Conservation (phyloP, 2,113 vertebrate genomes). For the Myotis lucifugus region DNA sequence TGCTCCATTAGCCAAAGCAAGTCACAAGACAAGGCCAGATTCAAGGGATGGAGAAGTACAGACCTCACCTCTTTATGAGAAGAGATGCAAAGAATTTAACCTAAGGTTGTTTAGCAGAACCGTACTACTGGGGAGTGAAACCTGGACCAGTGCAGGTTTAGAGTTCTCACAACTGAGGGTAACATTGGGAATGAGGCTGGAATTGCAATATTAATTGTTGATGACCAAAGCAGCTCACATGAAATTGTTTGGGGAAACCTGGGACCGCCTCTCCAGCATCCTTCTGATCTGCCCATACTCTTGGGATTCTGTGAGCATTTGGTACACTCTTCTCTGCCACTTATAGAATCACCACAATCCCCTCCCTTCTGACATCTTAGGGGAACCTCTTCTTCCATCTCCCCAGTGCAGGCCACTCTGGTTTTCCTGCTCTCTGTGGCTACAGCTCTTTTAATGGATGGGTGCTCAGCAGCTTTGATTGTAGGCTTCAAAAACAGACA, state of each 20-base stretch:
- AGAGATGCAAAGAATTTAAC: neutral
- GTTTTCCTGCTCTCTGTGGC: neutral
- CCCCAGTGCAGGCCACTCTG: neutral
- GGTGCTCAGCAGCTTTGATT: neutral
- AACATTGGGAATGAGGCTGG: neutral
- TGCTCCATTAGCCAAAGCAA: neutral
- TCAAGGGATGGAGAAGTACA: neutral
- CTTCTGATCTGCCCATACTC: neutral
- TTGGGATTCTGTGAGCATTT: neutral
- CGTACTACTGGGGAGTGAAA: neutral
- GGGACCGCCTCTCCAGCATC: neutral
- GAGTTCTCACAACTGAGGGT: neutral
- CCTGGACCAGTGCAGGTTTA: too few relatives aligned
- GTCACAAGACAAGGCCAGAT: neutral
- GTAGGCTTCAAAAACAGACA: neutral
- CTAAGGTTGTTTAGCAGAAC: neutral
- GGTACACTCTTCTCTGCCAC: too few relatives aligned
- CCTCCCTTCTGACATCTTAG: neutral
- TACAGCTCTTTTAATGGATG: neutral
- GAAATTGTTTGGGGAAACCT: neutral
- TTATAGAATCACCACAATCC: neutral
- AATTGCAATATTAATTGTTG: neutral
- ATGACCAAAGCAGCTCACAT: too few relatives aligned
- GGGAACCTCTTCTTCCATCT: neutral
- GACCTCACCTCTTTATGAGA: neutral